Conservation (phyloP, 2,888 invertebrate genomes). For the Thyatira batis region DNA sequence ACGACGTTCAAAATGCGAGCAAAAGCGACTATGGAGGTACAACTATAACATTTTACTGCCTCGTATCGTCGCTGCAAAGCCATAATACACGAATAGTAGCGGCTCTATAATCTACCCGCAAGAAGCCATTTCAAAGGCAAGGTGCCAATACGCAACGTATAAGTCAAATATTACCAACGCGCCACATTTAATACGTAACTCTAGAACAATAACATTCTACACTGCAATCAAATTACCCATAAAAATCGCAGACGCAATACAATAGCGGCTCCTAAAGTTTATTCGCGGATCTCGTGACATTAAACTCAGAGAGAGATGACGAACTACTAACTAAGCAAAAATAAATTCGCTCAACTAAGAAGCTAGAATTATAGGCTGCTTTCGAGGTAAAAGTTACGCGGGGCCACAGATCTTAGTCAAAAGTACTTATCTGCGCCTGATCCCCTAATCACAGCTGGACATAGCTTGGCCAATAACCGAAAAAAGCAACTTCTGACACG, state of each 20-base stretch:
- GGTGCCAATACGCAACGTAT: slow-evolving; percentile 56
- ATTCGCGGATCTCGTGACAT: slow-evolving; percentile 24
- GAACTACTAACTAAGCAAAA: slow-evolving; percentile 35
- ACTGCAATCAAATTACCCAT: background rate
- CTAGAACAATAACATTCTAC: slow-evolving; percentile 11
- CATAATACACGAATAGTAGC: slow-evolving; percentile 56
- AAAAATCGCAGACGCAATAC: slow-evolving; percentile 26
- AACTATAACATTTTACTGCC: slow-evolving; percentile 73
- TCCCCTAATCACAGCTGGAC: slow-evolving; percentile 76
- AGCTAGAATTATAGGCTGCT: slow-evolving; percentile 19
- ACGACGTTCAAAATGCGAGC: slow-evolving; percentile 61
- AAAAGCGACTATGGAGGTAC: slow-evolving; percentile 53
- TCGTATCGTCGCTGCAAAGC: slow-evolving; percentile 58
- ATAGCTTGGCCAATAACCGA: slow-evolving; percentile 68
- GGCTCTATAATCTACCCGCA: slow-evolving; percentile 57
- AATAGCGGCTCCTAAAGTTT: slow-evolving; percentile 30
- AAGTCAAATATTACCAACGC: slow-evolving; percentile 22
- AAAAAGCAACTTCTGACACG: slow-evolving; percentile 79
- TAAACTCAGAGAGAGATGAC: slow-evolving; percentile 32
- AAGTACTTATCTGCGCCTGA: slow-evolving; percentile 43
- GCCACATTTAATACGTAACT: slow-evolving; percentile 2
- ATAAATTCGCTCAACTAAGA: slow-evolving; percentile 34
- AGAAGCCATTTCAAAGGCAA: slow-evolving; percentile 55
- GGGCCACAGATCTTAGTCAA: slow-evolving; percentile 18
- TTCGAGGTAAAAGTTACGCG: slow-evolving; percentile 16